These are phyloP conservation scores for Sialis fuliginosa DNA, from an alignment of 2,888 invertebrate genomes.

Conservation along the genomic window DNA sequence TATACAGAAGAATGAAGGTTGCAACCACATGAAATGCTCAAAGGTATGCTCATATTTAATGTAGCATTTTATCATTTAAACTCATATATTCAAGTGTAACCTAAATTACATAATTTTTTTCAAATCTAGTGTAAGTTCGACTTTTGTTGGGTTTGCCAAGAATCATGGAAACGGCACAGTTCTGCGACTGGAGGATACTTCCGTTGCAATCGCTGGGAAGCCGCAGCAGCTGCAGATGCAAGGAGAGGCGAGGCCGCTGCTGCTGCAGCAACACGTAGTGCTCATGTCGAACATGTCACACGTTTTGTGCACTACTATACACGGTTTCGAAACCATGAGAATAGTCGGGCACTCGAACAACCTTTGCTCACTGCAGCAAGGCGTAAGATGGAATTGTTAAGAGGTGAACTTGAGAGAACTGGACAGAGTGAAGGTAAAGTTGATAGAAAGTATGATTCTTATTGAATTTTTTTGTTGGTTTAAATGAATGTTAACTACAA, in stretches of 20 bases:
- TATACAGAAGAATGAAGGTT: constrained; percentile 54
- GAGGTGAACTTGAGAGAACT: too few species aligned
- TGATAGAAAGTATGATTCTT: too few species aligned
- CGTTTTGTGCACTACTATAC: constrained; percentile 48
- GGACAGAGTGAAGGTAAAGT: too few species aligned
- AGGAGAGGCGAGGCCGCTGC: constrained; percentile 34
- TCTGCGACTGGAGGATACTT: constrained; percentile 53
- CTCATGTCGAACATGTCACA: constrained; percentile 40
- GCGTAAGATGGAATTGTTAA: constrained; percentile 40
- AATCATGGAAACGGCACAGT: constrained; percentile 51
- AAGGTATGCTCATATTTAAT: constrained; percentile 27
- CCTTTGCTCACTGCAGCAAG: constrained; percentile 36
- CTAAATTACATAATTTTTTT: constrained; percentile 13
- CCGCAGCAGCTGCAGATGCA: constrained; percentile 41
- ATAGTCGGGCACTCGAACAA: constrained; percentile 42
- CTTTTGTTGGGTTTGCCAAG: constrained; percentile 56
- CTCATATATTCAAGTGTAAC: not conserved
- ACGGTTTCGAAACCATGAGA: constrained; percentile 44
- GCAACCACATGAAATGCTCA: constrained; percentile 56
- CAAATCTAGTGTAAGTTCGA: constrained; percentile 42
- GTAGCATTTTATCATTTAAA: not conserved
- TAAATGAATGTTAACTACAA: not conserved
- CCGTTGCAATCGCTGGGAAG: constrained; percentile 36
- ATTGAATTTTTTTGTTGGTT: too few species aligned
- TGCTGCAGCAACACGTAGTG: constrained; percentile 38